These are phyloP conservation scores for Sorex maritimensis DNA, from an alignment of 2,797 vertebrate species.

Conservation along the genomic window DNA sequence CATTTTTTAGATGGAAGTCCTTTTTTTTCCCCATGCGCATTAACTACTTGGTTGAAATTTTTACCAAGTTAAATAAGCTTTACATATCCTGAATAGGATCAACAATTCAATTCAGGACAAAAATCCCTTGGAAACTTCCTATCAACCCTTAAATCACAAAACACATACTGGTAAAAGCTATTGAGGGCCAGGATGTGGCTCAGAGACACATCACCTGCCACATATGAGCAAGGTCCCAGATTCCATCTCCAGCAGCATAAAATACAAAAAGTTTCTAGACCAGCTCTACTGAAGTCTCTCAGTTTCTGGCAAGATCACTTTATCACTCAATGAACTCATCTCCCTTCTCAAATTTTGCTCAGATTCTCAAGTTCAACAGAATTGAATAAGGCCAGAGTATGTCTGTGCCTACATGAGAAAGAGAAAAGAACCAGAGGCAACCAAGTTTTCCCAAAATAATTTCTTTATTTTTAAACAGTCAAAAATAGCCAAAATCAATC, in stretches of 20 bases:
- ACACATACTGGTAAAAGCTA: constrained; percentile 28
- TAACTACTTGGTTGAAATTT: background rate
- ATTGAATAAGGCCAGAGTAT: background rate
- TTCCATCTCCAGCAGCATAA: too few species aligned
- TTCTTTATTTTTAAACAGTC: constrained; percentile 67
- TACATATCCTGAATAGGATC: background rate
- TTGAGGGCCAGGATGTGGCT: background rate
- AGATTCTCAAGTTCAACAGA: constrained; percentile 50
- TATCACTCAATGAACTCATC: background rate
- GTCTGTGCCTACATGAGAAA: background rate
- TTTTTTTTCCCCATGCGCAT: background rate
- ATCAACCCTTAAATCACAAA: background rate
- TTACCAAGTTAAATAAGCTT: constrained; percentile 9
- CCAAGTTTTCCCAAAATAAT: background rate
- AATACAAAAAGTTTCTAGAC: background rate
- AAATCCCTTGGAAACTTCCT: constrained; percentile 9
- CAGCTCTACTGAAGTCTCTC: background rate
- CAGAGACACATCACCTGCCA: too few species aligned
- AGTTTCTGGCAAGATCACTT: constrained; percentile 35
- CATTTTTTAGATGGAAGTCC: background rate
- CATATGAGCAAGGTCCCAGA: too few species aligned
- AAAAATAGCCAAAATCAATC: constrained; percentile 64
- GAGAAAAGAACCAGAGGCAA: background rate
- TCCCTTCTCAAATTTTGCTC: constrained; percentile 39
- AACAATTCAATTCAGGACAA: constrained; percentile 28